These are phyloP conservation scores for Spilosoma lubricipeda DNA, from an alignment of 2,888 invertebrate species.

Conservation along the genomic window DNA sequence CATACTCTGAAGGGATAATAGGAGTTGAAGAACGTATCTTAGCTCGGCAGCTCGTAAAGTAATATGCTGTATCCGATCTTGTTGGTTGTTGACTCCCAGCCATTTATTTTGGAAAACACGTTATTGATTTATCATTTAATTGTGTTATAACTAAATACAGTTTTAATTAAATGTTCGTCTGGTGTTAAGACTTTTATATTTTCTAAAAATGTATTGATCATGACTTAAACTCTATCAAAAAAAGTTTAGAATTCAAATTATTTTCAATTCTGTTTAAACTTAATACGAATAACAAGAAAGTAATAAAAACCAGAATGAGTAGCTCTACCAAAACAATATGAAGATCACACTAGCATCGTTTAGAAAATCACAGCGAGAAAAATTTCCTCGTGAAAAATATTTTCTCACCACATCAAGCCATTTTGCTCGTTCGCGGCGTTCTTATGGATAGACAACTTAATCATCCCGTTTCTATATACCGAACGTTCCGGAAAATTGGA, in stretches of 20 bases:
- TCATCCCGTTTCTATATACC: constrained; percentile 62
- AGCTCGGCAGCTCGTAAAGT: too few species aligned
- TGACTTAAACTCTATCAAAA: too few species aligned
- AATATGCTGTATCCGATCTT: too few species aligned
- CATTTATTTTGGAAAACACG: too few species aligned
- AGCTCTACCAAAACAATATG: neutral
- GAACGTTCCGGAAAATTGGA: constrained; percentile 74
- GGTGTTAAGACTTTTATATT: neutral
- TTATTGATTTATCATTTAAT: too few species aligned
- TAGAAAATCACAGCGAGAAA: neutral
- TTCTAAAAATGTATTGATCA: too few species aligned
- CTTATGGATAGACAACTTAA: constrained; percentile 65
- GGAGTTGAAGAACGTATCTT: too few species aligned
- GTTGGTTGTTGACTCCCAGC: too few species aligned
- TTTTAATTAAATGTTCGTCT: too few species aligned
- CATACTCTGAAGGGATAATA: too few species aligned
- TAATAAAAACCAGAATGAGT: neutral
- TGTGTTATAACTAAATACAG: too few species aligned
- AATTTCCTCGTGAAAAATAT: constrained; percentile 17
- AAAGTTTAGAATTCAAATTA: neutral
- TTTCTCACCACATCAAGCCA: constrained; percentile 25
- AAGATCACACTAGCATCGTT: neutral
- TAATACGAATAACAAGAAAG: neutral
- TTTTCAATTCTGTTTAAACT: neutral
- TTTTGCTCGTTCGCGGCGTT: constrained; percentile 42